These are phyloP conservation scores for Gambusia yucatana DNA, from an alignment of 2,797 vertebrate species.

Conservation along the genomic window DNA sequence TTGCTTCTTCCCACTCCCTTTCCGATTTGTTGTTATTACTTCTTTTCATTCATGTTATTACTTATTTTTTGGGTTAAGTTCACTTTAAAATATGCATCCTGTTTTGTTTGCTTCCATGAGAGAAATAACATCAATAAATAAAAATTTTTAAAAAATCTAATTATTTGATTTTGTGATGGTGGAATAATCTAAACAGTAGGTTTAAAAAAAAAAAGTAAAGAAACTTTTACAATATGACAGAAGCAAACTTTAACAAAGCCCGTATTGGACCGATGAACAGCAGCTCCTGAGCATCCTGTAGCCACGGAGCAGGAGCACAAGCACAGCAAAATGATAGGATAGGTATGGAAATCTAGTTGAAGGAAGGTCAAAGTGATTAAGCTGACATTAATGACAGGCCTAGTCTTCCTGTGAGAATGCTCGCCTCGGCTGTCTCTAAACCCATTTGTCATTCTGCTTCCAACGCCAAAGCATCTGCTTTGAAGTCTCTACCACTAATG, in stretches of 20 bases:
- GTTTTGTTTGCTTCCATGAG: too few species aligned
- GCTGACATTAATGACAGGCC: constrained; percentile 83
- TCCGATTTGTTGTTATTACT: too few species aligned
- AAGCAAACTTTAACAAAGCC: background rate
- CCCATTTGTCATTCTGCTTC: constrained; percentile 82
- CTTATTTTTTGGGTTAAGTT: too few species aligned
- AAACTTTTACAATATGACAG: background rate
- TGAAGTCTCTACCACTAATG: constrained; percentile 85
- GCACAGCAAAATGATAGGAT: constrained; percentile 74
- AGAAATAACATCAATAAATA: background rate
- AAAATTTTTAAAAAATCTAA: background rate
- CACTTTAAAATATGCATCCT: too few species aligned
- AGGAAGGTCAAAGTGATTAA: constrained; percentile 87
- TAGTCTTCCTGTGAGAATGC: constrained; percentile 78
- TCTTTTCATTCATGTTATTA: too few species aligned
- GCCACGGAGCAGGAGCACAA: constrained; percentile 61
- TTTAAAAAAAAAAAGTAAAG: background rate
- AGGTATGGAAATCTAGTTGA: constrained; percentile 84
- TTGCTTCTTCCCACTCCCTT: too few species aligned
- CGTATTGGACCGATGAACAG: constrained; percentile 32
- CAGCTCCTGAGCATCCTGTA: constrained; percentile 57
- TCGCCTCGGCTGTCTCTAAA: constrained; percentile 74
- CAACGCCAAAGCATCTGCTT: constrained; percentile 77
- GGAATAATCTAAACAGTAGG: background rate
- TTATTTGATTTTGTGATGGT: background rate